These are phyloP conservation scores for Sebastes oblongus DNA, from an alignment of 2,797 vertebrate genomes.

Conservation along the genomic window DNA sequence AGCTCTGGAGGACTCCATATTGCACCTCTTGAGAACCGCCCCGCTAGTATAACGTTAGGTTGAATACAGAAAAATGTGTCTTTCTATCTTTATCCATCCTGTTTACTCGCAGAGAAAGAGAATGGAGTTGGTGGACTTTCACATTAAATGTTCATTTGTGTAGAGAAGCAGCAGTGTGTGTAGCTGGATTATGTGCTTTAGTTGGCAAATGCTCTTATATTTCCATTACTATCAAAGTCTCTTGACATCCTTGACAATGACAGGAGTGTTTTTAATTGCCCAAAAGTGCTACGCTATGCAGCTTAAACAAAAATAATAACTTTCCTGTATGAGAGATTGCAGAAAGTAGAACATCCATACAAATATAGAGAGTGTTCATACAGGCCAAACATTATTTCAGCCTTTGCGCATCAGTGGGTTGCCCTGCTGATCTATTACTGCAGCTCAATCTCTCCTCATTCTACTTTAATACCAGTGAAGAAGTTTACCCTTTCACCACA, in stretches of 20 bases:
- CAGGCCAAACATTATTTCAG: conserved; percentile 12
- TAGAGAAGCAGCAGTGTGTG: no score
- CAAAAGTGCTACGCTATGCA: not conserved
- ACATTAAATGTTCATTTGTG: not conserved
- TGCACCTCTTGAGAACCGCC: not conserved
- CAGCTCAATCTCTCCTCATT: not conserved
- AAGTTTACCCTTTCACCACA: not conserved
- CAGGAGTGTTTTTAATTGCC: not conserved
- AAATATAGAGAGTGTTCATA: not conserved
- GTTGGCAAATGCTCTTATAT: not conserved
- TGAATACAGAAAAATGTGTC: not conserved
- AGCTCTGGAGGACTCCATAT: not conserved
- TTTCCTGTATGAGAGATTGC: not conserved
- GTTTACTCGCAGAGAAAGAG: not conserved
- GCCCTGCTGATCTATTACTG: conserved; percentile 5
- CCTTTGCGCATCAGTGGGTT: conserved; percentile 18
- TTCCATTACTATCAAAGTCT: not conserved
- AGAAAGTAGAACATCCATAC: conserved; percentile 13
- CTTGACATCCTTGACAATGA: not conserved
- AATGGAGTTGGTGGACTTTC: not conserved
- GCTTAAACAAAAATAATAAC: conserved; percentile 12
- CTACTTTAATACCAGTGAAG: not conserved
- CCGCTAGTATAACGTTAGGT: not conserved
- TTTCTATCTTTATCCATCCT: not conserved
- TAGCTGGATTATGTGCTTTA: not conserved